phyloP scores from a whole-genome alignment of 2,113 vertebrate species.

The Heliornis fulica region DNA sequence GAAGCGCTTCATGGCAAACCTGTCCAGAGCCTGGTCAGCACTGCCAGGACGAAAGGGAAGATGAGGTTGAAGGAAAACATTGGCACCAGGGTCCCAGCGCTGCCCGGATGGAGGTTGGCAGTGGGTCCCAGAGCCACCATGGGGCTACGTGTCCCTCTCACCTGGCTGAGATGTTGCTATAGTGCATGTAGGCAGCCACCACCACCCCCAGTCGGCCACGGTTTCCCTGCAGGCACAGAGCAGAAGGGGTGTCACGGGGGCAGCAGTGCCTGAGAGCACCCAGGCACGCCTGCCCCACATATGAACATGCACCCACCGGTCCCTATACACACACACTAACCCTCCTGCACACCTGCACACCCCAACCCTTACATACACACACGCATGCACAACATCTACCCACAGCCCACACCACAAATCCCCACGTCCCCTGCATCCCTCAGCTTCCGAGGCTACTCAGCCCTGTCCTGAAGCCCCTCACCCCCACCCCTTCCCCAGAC shows the following conservation, averaged over 20 bases:
- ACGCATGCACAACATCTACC: neutral
- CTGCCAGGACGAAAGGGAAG: slow-evolving; percentile 57
- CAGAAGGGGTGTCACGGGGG: neutral
- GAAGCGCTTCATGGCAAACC: slow-evolving; percentile 98
- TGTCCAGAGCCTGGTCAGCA: slow-evolving; percentile 94
- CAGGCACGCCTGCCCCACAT: rapidly evolving
- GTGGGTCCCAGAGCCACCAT: neutral
- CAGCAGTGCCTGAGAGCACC: neutral
- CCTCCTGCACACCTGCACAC: rapidly evolving
- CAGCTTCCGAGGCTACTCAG: neutral
- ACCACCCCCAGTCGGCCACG: slow-evolving; percentile 93
- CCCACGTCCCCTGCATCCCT: neutral
- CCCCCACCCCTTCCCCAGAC: rapidly evolving
- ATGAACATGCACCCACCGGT: rapidly evolving
- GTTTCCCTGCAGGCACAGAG: slow-evolving; percentile 83
- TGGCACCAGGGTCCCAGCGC: neutral
- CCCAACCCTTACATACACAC: neutral
- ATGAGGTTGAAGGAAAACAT: neutral
- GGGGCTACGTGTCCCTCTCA: slow-evolving; percentile 15
- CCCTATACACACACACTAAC: rapidly evolving
- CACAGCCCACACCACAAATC: neutral
- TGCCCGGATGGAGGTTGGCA: rapidly evolving
- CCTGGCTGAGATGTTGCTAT: slow-evolving; percentile 99
- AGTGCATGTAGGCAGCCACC: slow-evolving; percentile 96
- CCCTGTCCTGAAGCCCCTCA: rapidly evolving